phyloP scores from a whole-genome alignment of 2,797 vertebrate genomes.

The Crocidura indochinensis region DNA sequence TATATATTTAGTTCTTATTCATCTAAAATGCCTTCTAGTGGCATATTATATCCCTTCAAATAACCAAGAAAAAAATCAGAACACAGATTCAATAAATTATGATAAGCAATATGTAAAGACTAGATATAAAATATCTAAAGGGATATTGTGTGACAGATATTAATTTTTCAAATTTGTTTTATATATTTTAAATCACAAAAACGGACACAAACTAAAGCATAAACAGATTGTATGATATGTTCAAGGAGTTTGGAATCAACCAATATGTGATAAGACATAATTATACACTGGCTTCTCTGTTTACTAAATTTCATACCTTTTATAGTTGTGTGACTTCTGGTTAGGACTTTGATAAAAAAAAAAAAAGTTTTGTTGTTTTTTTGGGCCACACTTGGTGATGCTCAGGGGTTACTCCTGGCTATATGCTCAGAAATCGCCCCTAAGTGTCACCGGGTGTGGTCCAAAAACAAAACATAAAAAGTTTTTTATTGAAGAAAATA shows the following conservation, averaged over 20 bases:
- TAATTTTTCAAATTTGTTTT: neutral
- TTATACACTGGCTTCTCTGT: constrained; percentile 28
- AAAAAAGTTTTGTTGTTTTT: neutral
- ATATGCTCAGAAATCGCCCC: too few species aligned
- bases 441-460: too few species aligned
- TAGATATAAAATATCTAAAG: neutral
- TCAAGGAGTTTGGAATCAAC: neutral
- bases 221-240: neutral
- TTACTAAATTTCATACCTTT: neutral
- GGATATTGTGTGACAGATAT: neutral
- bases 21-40: neutral
- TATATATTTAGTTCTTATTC: neutral
- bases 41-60: neutral
- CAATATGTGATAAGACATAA: neutral
- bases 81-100: neutral
- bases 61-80: neutral
- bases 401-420: too few species aligned
- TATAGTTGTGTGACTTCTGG: constrained; percentile 5
- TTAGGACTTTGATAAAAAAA: constrained; percentile 49
- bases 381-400: too few species aligned
- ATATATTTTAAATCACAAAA: neutral
- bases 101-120: neutral
- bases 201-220: neutral
- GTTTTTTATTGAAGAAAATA: neutral
- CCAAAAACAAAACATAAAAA: too few species aligned